phyloP scores from a whole-genome alignment of 2,113 vertebrate species.

The Calidris pugnax region DNA sequence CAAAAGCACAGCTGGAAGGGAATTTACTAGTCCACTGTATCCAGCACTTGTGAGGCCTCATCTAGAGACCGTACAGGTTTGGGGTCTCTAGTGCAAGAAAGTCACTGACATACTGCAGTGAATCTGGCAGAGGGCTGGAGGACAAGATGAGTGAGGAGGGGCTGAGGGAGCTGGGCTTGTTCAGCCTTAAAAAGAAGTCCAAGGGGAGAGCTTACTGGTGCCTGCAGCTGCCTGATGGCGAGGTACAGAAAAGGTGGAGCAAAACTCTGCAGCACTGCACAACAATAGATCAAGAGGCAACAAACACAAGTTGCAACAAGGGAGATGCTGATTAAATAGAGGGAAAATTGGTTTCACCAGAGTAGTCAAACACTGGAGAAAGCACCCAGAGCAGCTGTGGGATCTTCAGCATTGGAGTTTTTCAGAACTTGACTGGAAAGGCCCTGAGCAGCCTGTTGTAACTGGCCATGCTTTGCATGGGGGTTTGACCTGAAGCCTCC shows the following conservation, averaged over 20 bases:
- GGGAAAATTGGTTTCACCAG: background rate
- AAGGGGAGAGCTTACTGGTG: background rate
- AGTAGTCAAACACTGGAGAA: background rate
- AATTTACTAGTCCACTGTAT: background rate
- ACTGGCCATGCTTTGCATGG: background rate
- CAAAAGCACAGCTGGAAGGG: background rate
- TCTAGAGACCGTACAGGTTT: background rate
- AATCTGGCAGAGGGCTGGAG: background rate
- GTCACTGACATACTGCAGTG: background rate
- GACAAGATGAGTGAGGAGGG: fast-evolving
- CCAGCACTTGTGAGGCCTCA: background rate
- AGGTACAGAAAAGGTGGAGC: background rate
- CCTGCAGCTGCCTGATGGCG: background rate
- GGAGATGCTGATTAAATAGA: background rate
- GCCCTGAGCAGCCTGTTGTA: background rate
- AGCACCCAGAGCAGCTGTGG: background rate
- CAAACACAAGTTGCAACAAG: background rate
- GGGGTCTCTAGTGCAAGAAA: background rate
- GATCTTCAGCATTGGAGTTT: background rate
- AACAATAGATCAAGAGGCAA: background rate
- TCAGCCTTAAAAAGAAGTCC: background rate
- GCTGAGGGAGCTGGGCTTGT: background rate
- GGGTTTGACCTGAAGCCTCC: background rate
- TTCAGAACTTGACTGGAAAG: background rate
- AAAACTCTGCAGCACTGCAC: background rate